A percentile compares a stretch with the other conserved stretches of the same genome.
phyloP scores from a whole-genome alignment of 1,140 invertebrate genomes.

The Arctopsyche grandis region DNA sequence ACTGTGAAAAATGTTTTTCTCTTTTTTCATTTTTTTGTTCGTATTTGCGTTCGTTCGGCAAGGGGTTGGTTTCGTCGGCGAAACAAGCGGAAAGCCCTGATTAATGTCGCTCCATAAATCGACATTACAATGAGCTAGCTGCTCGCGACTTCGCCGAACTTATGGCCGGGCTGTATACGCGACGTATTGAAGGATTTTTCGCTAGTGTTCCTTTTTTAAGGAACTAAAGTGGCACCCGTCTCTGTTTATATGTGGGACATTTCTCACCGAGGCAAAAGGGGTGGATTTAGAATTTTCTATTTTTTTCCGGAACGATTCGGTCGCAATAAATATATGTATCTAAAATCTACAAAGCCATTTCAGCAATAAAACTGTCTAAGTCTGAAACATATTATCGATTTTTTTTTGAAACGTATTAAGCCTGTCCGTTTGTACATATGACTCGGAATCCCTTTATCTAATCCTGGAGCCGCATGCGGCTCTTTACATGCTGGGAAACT shows the following conservation, averaged over 20 bases:
- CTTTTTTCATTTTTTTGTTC: neutral
- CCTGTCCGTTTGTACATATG: too few species aligned
- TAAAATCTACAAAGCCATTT: too few species aligned
- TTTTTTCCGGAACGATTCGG: neutral
- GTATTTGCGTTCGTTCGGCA: neutral
- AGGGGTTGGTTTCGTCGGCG: conserved; percentile 14
- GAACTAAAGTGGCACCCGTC: neutral
- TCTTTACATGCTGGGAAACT: too few species aligned
- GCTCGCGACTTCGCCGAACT: conserved; percentile 35
- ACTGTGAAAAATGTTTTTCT: conserved; percentile 15
- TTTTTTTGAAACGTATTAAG: neutral
- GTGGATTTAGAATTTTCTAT: neutral
- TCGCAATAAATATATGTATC: neutral
- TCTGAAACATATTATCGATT: neutral
- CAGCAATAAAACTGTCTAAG: neutral
- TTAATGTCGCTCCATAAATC: conserved; percentile 50
- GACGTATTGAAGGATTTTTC: neutral
- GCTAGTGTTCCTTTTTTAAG: neutral
- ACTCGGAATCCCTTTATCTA: too few species aligned
- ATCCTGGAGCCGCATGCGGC: too few species aligned
- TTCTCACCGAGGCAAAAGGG: neutral
- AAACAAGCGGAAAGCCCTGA: conserved; percentile 45
- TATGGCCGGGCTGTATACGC: neutral
- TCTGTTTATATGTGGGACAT: too few species aligned
- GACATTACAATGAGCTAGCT: conserved; percentile 46